phyloP scores from a whole-genome alignment of 2,113 vertebrate genomes.

The Toxostoma redivivum region DNA sequence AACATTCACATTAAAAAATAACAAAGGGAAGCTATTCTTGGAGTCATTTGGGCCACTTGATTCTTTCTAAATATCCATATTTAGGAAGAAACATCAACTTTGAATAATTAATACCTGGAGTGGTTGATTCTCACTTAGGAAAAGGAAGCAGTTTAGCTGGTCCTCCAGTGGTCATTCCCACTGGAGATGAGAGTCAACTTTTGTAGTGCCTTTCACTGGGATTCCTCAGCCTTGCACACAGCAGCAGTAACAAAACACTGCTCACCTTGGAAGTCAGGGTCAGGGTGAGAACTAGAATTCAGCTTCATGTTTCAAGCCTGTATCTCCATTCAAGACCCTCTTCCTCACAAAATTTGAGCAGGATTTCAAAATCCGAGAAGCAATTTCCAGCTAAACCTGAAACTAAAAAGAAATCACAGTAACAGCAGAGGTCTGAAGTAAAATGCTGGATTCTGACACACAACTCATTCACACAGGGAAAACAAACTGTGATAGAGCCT shows the following conservation, averaged over 20 bases:
- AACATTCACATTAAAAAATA: constrained; percentile 30
- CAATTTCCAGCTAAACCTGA: background rate
- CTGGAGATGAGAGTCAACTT: background rate
- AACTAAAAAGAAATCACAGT: background rate
- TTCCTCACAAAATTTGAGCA: background rate
- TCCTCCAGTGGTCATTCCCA: background rate
- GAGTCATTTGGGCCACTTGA: background rate
- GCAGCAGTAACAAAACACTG: background rate
- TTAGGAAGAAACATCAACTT: background rate
- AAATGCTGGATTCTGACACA: background rate
- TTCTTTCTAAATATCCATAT: constrained; percentile 5
- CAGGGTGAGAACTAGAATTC: background rate
- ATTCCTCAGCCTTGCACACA: background rate
- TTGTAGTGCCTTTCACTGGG: background rate
- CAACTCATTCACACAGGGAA: background rate
- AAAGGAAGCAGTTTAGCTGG: background rate
- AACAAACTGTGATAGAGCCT: background rate
- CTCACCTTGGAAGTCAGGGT: background rate
- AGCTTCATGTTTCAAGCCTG: background rate
- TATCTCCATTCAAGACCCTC: background rate
- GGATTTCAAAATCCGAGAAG: background rate
- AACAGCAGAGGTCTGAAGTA: background rate
- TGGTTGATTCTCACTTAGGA: background rate
- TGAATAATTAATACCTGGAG: constrained; percentile 29
- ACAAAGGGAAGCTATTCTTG: constrained; percentile 14